phyloP scores from a whole-genome alignment of 1,140 invertebrate species.

The Proctacanthus coquilletti region DNA sequence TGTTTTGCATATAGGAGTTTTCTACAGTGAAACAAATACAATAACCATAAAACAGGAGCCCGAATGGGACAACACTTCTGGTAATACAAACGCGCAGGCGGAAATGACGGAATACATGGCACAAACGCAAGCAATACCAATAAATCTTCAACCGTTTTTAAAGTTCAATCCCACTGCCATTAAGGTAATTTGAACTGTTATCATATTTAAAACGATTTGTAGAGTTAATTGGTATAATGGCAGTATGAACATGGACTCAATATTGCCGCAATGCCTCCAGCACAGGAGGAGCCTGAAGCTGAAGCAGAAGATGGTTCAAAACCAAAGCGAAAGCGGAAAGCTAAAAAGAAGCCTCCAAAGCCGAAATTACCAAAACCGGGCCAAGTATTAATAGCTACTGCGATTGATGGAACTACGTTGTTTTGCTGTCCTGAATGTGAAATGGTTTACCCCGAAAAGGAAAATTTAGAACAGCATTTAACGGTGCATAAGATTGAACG shows the following conservation, averaged over 20 bases:
- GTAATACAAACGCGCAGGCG: no score
- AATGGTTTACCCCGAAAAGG: constrained; percentile 62
- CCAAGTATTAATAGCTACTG: constrained; percentile 53
- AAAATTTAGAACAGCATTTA: constrained; percentile 56
- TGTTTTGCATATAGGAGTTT: no score
- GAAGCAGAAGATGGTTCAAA: constrained; percentile 11
- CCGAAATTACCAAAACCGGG: constrained; percentile 54
- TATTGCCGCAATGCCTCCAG: no score
- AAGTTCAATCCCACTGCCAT: constrained; percentile 39
- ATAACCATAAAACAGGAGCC: constrained; percentile 8
- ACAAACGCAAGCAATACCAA: constrained; percentile 11
- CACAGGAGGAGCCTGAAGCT: no score
- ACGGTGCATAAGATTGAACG: constrained; percentile 61
- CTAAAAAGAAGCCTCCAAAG: constrained; percentile 62
- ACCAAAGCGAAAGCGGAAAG: constrained; percentile 58
- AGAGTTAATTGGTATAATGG: no score
- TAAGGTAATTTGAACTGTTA: background rate
- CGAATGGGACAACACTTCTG: constrained; percentile 2
- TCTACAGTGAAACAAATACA: no score
- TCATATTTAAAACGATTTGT: background rate
- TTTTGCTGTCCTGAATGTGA: constrained; percentile 67
- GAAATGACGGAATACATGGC: constrained; percentile 2
- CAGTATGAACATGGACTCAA: no score
- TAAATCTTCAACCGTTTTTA: constrained; percentile 39
- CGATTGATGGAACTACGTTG: constrained; percentile 50